Evolutionary conservation across 2,797 vertebrate genomes (phyloP).

Genomic region (Mallotus villosus): DNA sequence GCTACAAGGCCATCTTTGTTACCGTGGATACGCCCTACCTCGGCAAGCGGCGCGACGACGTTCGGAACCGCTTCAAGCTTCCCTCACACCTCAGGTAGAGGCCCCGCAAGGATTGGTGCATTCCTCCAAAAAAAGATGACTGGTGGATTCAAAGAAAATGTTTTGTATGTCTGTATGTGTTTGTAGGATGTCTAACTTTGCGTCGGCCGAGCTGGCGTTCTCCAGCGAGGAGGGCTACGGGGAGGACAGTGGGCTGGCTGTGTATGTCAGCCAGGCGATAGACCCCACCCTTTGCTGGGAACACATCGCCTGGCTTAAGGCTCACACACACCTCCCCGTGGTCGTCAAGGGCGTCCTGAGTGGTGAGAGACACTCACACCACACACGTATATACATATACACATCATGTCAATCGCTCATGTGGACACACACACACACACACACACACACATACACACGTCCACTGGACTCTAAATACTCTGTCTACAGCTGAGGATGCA

Average conservation of each 20-base stretch:
- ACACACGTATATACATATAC: constrained; percentile 49
- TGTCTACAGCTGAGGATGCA: constrained; percentile 82
- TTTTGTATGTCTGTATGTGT: constrained; percentile 22
- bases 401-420: constrained; percentile 52
- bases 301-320: constrained; percentile 82
- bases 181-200: constrained; percentile 90
- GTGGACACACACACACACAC: constrained; percentile 26
- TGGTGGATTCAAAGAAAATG: background rate
- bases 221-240: constrained; percentile 83
- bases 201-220: constrained; percentile 82
- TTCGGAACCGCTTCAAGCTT: constrained; percentile 90
- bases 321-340: constrained; percentile 75
- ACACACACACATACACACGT: constrained; percentile 2
- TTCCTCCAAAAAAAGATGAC: background rate
- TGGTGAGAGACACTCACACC: constrained; percentile 66
- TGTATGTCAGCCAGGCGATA: constrained; percentile 82
- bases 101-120: background rate
- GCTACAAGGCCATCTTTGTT: constrained; percentile 89
- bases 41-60: constrained; percentile 84
- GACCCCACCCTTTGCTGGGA: constrained; percentile 83
- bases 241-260: constrained; percentile 82
- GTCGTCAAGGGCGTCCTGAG: constrained; percentile 80
- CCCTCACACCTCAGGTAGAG: constrained; percentile 88
- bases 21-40: constrained; percentile 93
- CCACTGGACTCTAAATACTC: constrained; percentile 15